Percentiles rank a stretch among this genome's conserved stretches.
These are phyloP conservation scores for Bombus fervidus DNA, from an alignment of 1,140 invertebrate genomes.

Conservation along the genomic window DNA sequence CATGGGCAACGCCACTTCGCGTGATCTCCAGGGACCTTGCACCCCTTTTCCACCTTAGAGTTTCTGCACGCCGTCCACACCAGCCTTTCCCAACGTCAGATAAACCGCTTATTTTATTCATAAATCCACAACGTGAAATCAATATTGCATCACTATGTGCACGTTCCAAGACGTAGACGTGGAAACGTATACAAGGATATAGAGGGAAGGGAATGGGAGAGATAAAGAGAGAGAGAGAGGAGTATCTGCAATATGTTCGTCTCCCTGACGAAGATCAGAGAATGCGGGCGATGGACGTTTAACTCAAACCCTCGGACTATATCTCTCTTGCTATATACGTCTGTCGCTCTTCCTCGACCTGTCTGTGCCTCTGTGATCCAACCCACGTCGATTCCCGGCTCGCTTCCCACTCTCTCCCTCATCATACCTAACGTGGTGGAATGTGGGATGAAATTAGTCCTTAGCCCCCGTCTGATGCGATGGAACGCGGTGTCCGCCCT, in stretches of 20 bases:
- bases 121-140: constrained; percentile 70
- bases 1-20: constrained; percentile 71
- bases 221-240: constrained; percentile 17
- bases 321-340: neutral
- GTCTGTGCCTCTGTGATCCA: constrained; percentile 14
- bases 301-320: constrained; percentile 49
- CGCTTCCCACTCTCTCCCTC: constrained; percentile 1
- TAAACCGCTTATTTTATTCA: constrained; percentile 75
- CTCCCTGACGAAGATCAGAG: constrained; percentile 55
- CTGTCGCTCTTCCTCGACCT: neutral
- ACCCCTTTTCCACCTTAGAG: constrained; percentile 44
- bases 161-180: constrained; percentile 16
- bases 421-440: constrained; percentile 62
- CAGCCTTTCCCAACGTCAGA: constrained; percentile 56
- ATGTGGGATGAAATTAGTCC: constrained; percentile 69
- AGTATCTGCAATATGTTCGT: constrained; percentile 54
- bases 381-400: neutral
- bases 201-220: neutral
- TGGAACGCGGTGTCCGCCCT: constrained; percentile 62
- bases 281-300: constrained; percentile 65
- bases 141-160: constrained; percentile 62
- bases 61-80: constrained; percentile 56
- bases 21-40: constrained; percentile 70
- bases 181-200: neutral
- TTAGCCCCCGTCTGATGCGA: constrained; percentile 58